A percentile compares a stretch with the other conserved stretches of the same genome.
phyloP scores from a whole-genome alignment of 2,888 invertebrate species.

The Macrosiphum euphorbiae region DNA sequence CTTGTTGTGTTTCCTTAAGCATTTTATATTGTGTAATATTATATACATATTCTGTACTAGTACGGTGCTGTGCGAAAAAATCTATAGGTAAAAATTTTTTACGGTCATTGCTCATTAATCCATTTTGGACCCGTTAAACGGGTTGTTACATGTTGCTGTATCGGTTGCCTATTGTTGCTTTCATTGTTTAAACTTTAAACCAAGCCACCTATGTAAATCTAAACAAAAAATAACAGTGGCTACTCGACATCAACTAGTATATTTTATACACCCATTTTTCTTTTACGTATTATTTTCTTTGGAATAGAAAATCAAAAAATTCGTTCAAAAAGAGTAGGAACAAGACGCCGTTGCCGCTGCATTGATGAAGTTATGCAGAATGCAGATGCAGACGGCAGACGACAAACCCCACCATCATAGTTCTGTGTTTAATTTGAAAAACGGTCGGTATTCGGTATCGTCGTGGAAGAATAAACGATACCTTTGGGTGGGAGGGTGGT shows the following conservation, averaged over 20 bases:
- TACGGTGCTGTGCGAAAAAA: neutral
- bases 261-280: too few species aligned
- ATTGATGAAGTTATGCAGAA: too few species aligned
- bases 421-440: neutral
- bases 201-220: neutral
- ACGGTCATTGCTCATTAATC: neutral
- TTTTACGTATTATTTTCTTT: constrained; percentile 15
- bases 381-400: neutral
- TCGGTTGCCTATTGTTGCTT: too few species aligned
- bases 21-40: too few species aligned
- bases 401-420: neutral
- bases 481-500: neutral
- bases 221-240: too few species aligned
- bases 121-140: neutral
- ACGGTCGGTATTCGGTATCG: neutral
- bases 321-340: neutral
- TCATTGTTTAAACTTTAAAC: neutral
- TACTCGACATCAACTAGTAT: too few species aligned
- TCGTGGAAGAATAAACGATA: constrained; percentile 44
- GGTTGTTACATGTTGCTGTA: neutral
- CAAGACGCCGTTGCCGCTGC: neutral
- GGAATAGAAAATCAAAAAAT: constrained; percentile 36
- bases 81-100: neutral
- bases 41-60: neutral
- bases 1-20: neutral